Conservation (phyloP, 2,888 invertebrate genomes). For the Muscina levida region DNA sequence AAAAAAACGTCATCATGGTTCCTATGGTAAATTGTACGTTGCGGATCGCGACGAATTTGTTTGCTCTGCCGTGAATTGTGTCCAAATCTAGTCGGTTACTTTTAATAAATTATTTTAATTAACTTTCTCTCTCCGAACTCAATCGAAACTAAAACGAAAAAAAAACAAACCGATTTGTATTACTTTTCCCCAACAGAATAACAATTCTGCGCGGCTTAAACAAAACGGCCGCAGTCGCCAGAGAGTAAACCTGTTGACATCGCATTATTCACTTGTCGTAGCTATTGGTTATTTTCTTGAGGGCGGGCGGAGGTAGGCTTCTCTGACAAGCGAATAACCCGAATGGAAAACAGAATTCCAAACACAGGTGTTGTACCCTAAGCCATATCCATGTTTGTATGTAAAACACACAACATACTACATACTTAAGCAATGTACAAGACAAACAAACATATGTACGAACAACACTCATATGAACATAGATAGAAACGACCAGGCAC, state of each 20-base stretch:
- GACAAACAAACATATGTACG: too few species aligned
- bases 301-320: too few species aligned
- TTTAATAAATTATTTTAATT: constrained; percentile 56
- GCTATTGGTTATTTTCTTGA: not conserved
- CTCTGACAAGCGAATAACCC: not conserved
- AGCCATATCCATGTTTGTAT: constrained; percentile 35
- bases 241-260: constrained; percentile 58
- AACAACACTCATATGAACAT: too few species aligned
- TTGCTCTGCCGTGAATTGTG: not conserved
- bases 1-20: constrained; percentile 53
- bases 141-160: constrained; percentile 12
- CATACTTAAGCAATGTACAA: too few species aligned
- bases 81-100: not conserved
- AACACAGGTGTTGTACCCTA: constrained; percentile 63
- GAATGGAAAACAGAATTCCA: constrained; percentile 39
- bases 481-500: too few species aligned
- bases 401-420: constrained; percentile 14
- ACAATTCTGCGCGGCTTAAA: constrained; percentile 49
- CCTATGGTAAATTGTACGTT: constrained; percentile 50
- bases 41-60: not conserved
- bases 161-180: constrained; percentile 12
- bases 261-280: constrained; percentile 8
- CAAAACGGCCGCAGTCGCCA: not conserved
- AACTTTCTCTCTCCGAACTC: constrained; percentile 65
- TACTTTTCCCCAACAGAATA: constrained; percentile 34